Percentiles rank a stretch among this genome's conserved stretches.
Evolutionary conservation across 2,797 vertebrate genomes (phyloP).

Genomic region (Xerus rutilus): DNA sequence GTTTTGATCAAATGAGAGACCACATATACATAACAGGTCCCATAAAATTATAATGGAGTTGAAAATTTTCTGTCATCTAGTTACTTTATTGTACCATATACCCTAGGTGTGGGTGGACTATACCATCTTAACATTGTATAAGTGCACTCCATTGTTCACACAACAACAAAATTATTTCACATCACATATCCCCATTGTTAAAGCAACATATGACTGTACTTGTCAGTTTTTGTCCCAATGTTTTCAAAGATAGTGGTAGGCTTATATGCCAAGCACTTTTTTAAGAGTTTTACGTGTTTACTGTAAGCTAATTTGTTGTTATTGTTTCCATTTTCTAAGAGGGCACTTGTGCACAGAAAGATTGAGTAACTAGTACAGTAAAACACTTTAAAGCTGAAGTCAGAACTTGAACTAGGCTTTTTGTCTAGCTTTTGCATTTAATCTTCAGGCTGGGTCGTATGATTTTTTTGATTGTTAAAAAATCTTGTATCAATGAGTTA

Average conservation of each 20-base stretch:
- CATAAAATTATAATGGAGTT: background rate
- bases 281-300: background rate
- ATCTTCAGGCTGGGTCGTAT: background rate
- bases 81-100: background rate
- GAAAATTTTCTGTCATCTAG: no score
- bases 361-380: background rate
- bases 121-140: background rate
- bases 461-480: background rate
- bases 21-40: background rate
- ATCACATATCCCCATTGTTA: background rate
- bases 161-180: background rate
- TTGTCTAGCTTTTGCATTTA: background rate
- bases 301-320: background rate
- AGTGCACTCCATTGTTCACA: background rate
- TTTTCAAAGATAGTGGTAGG: background rate
- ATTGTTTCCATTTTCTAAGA: background rate
- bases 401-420: background rate
- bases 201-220: no score
- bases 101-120: background rate
- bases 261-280: conserved; percentile 11
- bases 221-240: background rate
- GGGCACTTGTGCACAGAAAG: background rate
- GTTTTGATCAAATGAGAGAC: background rate
- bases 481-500: background rate
- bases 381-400: background rate